Evolutionary conservation across 1,140 invertebrate species (phyloP).

Genomic region (Pygmarrhopalites habei): DNA sequence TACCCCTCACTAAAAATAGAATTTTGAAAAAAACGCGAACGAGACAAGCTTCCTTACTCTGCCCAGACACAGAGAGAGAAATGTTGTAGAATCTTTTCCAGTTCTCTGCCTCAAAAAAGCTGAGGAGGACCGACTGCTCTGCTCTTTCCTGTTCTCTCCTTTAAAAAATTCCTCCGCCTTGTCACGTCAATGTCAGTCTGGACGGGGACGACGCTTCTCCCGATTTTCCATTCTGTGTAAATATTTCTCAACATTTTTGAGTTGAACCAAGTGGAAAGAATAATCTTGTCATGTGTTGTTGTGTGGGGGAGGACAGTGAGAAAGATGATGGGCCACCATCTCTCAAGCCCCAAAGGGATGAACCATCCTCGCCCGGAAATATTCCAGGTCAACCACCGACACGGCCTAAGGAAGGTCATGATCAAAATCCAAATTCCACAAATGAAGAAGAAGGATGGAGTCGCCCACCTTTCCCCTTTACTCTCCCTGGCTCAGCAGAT

Average conservation of each 20-base stretch:
- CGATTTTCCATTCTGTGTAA: no score
- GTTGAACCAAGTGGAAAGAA: background rate
- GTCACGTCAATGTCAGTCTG: no score
- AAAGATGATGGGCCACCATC: conserved; percentile 2
- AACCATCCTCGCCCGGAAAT: background rate
- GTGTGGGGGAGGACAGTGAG: conserved; percentile 25
- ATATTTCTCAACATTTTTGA: no score
- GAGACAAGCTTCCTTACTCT: background rate
- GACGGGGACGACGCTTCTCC: no score
- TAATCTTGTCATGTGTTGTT: conserved; percentile 26
- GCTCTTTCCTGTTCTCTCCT: conserved; percentile 1
- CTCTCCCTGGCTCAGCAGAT: background rate
- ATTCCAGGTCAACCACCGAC: no score
- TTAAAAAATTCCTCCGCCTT: no score
- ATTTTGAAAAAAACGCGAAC: background rate
- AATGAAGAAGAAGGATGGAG: background rate
- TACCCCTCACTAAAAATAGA: conserved; percentile 24
- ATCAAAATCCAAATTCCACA: no score
- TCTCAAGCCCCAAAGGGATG: background rate
- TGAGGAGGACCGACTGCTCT: background rate
- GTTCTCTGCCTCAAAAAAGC: background rate
- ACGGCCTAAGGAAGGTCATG: no score
- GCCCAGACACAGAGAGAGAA: background rate
- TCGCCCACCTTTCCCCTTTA: background rate
- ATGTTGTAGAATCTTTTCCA: background rate